These are phyloP conservation scores for Zonitis immaculata DNA, from an alignment of 2,888 invertebrate genomes.

Conservation along the genomic window DNA sequence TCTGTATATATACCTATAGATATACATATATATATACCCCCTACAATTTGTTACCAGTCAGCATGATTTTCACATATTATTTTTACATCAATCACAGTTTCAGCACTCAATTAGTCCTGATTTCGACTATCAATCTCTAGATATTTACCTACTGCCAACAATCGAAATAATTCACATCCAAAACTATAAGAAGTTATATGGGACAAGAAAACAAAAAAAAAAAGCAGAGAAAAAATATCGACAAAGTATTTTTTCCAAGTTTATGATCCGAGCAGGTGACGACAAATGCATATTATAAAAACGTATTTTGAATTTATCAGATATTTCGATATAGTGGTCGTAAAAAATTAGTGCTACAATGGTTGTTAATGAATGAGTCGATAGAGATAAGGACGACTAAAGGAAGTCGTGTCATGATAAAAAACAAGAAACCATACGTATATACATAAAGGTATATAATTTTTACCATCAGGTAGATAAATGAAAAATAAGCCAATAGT, in stretches of 20 bases:
- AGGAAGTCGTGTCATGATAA: neutral
- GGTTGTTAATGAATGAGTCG: slow-evolving; percentile 17
- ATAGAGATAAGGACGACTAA: slow-evolving; percentile 11
- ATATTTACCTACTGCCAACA: slow-evolving; percentile 17
- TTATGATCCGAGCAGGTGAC: neutral
- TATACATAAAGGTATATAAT: neutral
- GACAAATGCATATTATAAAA: neutral
- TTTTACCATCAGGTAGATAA: neutral
- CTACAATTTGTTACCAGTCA: slow-evolving; percentile 41
- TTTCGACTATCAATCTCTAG: slow-evolving; percentile 35
- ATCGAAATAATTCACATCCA: no score
- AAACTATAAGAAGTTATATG: no score
- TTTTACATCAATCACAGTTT: slow-evolving; percentile 47
- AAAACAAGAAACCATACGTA: neutral
- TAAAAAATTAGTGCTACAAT: slow-evolving; percentile 21
- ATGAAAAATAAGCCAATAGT: neutral
- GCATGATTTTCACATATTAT: slow-evolving; percentile 49
- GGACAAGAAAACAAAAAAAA: no score
- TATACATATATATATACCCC: slow-evolving; percentile 15
- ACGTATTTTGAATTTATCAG: slow-evolving; percentile 4
- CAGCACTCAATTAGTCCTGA: slow-evolving; percentile 45
- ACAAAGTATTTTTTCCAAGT: no score
- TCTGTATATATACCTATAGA: no score
- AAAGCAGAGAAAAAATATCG: no score
- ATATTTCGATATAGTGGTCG: slow-evolving; percentile 19